Conservation (phyloP, 2,888 invertebrate species). For the Drosophila affinis region DNA sequence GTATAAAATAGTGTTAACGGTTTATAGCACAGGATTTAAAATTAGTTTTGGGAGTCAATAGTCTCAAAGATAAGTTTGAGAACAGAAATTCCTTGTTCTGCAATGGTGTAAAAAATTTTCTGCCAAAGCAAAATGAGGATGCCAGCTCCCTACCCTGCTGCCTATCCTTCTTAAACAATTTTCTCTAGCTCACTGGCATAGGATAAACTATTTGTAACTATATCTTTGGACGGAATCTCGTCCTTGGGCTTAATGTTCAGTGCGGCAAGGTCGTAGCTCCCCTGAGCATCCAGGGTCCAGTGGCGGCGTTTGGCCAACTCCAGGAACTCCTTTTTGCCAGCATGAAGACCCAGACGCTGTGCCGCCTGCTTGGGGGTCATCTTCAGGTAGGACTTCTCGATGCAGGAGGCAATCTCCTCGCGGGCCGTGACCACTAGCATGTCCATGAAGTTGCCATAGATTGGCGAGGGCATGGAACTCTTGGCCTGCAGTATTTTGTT, state of each 20-base stretch:
- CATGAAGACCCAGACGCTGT: constrained; percentile 57
- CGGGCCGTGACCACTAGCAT: constrained; percentile 58
- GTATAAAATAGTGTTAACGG: neutral
- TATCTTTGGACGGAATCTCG: constrained; percentile 58
- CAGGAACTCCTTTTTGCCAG: constrained; percentile 41
- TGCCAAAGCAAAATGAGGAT: too few relatives aligned
- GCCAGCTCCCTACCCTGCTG: too few relatives aligned
- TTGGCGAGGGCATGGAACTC: constrained; percentile 62
- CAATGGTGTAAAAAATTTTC: too few relatives aligned
- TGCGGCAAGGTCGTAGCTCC: constrained; percentile 54
- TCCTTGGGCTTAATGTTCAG: constrained; percentile 49
- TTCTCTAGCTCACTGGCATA: constrained; percentile 29
- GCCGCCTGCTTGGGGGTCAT: constrained; percentile 62
- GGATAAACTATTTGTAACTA: constrained; percentile 58
- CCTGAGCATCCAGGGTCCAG: constrained; percentile 57
- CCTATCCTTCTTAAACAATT: neutral
- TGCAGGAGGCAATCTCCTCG: constrained; percentile 69
- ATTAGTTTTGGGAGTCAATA: too few relatives aligned
- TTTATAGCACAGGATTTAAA: too few relatives aligned
- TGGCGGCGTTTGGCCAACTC: constrained; percentile 47
- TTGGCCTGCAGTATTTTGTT: constrained; percentile 69
- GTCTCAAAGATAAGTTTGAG: too few relatives aligned
- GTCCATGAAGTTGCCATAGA: constrained; percentile 68
- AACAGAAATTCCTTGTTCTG: too few relatives aligned
- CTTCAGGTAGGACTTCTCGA: constrained; percentile 63